phyloP scores from a whole-genome alignment of 2,797 vertebrate genomes.

The Rallus crepitans region DNA sequence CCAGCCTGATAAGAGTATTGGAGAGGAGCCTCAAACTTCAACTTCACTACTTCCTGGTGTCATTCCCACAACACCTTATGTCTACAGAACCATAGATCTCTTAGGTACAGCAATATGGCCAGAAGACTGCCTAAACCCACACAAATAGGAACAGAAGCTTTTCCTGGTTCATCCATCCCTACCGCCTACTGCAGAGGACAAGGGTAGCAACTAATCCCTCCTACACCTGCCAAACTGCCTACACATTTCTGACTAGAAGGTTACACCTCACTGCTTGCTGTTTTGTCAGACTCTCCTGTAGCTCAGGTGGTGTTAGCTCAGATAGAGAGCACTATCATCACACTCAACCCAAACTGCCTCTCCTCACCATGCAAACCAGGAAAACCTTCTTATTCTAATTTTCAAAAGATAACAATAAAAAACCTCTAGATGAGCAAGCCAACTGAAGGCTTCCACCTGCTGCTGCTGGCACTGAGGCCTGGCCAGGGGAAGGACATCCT shows the following conservation, averaged over 20 bases:
- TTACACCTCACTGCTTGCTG: accelerated
- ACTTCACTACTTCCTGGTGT: too few relatives aligned
- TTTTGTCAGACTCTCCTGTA: not conserved
- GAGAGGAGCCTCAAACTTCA: not conserved
- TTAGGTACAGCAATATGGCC: not conserved
- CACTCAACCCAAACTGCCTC: not conserved
- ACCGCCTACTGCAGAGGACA: not conserved
- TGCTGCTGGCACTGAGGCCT: not conserved
- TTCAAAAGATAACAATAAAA: not conserved
- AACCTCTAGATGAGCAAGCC: accelerated
- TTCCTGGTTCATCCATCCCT: not conserved
- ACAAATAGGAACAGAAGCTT: not conserved
- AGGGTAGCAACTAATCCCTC: not conserved
- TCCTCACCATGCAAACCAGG: not conserved
- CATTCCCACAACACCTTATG: not conserved
- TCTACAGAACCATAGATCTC: not conserved
- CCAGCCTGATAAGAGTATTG: not conserved
- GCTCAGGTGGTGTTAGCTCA: not conserved
- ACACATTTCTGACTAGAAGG: not conserved
- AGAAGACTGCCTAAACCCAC: not conserved
- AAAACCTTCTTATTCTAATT: not conserved
- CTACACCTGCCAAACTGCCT: not conserved
- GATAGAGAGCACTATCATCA: not conserved
- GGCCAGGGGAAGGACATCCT: not conserved
- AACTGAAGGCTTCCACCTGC: not conserved